Evolutionary conservation across 2,797 vertebrate species (phyloP).

Genomic region (Phataginus tetradactyla): DNA sequence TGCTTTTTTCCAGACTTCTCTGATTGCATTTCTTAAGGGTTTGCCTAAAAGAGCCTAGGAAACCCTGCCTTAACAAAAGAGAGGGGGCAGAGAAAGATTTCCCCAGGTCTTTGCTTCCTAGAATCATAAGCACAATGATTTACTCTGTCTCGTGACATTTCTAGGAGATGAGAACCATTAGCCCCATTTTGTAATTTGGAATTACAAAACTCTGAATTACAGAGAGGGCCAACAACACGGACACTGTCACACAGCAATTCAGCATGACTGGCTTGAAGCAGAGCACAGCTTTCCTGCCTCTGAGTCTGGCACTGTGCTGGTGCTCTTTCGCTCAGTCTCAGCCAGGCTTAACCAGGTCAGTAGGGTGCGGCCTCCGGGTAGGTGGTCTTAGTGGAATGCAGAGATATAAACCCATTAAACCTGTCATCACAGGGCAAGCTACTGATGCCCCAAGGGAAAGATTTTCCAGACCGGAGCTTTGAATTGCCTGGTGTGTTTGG

Average conservation of each 20-base stretch:
- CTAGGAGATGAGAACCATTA: background rate
- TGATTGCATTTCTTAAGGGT: constrained; percentile 40
- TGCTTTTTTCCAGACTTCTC: background rate
- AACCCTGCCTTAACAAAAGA: background rate
- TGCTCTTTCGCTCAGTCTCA: background rate
- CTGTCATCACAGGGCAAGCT: constrained; percentile 28
- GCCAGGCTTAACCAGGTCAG: background rate
- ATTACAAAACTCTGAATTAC: background rate
- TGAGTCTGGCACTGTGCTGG: background rate
- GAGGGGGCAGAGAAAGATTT: background rate
- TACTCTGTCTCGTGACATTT: background rate
- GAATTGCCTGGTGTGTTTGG: background rate
- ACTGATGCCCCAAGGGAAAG: background rate
- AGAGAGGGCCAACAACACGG: background rate
- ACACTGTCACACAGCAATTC: background rate
- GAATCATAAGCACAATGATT: background rate
- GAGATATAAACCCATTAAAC: constrained; percentile 18
- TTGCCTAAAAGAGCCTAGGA: background rate
- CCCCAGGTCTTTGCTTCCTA: background rate
- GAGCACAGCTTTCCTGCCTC: background rate
- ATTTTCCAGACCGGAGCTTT: constrained; percentile 48
- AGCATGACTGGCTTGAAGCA: background rate
- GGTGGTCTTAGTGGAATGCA: constrained; percentile 52
- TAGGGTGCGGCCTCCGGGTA: background rate
- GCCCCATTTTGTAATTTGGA: background rate